Evolutionary conservation across 2,797 vertebrate genomes (phyloP).

Genomic region (Sphenopsis melanotis): DNA sequence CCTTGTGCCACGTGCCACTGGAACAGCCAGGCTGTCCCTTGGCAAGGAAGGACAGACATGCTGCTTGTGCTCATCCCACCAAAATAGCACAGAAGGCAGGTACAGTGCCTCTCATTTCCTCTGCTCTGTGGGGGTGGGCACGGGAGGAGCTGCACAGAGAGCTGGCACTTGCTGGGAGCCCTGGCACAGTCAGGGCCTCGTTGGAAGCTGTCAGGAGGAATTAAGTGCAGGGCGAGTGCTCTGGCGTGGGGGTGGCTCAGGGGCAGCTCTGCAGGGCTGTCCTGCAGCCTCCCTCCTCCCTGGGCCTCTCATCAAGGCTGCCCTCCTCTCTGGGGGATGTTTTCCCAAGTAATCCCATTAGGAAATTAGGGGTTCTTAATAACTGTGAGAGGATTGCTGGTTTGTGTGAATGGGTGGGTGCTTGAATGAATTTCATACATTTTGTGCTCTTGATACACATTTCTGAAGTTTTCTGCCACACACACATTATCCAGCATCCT

Average conservation of each 20-base stretch:
- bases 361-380: background rate
- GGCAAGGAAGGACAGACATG: background rate
- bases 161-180: background rate
- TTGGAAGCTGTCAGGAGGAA: background rate
- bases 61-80: background rate
- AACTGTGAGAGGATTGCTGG: background rate
- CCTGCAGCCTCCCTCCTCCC: background rate
- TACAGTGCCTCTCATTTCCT: slow-evolving; percentile 13
- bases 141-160: background rate
- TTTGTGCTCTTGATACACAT: background rate
- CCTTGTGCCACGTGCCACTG: accelerated
- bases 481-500: background rate
- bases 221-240: background rate
- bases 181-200: background rate
- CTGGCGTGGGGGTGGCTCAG: background rate
- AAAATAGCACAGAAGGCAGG: background rate
- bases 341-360: background rate
- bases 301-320: background rate
- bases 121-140: background rate
- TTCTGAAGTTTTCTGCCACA: accelerated
- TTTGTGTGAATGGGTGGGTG: background rate
- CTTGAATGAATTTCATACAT: background rate
- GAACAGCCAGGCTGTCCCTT: background rate
- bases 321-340: background rate
- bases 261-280: background rate